A percentile compares a stretch with the other conserved stretches of the same genome.
Evolutionary conservation across 2,113 vertebrate species (phyloP).

Genomic region (Albula goreensis): DNA sequence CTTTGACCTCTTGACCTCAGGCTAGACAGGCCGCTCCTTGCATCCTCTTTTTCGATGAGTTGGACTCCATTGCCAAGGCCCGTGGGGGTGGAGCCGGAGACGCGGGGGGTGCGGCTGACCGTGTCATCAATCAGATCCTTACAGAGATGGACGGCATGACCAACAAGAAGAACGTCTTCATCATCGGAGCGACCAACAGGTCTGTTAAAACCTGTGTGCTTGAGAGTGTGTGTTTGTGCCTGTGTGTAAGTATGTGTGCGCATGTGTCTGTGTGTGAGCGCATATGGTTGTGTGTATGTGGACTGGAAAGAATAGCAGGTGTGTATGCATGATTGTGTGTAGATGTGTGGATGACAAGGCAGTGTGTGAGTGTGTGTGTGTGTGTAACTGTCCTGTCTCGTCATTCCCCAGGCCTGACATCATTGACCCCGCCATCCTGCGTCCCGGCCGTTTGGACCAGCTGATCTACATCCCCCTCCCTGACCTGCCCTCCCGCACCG

Average conservation of each 20-base stretch:
- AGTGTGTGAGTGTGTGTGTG: neutral
- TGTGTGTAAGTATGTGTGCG: neutral
- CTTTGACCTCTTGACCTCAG: conserved; percentile 18
- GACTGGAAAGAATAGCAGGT: conserved; percentile 27
- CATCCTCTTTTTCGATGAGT: conserved; percentile 57
- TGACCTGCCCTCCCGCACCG: conserved; percentile 43
- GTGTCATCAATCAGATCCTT: conserved; percentile 60
- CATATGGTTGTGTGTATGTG: conserved; percentile 5
- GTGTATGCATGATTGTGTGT: neutral
- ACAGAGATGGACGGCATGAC: conserved; percentile 61
- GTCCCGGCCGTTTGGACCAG: conserved; percentile 54
- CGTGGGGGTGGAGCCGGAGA: conserved; percentile 53
- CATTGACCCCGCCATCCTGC: conserved; percentile 55
- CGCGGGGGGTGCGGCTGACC: conserved; percentile 50
- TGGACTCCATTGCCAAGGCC: conserved; percentile 59
- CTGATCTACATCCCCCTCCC: conserved; percentile 59
- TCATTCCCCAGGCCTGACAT: conserved; percentile 44
- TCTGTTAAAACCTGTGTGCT: neutral
- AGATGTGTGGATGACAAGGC: neutral
- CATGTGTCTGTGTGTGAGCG: neutral
- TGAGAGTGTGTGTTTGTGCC: neutral
- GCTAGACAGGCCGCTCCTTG: conserved; percentile 57
- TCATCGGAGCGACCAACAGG: conserved; percentile 50
- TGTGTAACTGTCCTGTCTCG: neutral
- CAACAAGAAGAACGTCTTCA: conserved; percentile 60